These are phyloP conservation scores for Montipora sp. DNA, from an alignment of 64 coral and sea anemone species.

Conservation along the genomic window DNA sequence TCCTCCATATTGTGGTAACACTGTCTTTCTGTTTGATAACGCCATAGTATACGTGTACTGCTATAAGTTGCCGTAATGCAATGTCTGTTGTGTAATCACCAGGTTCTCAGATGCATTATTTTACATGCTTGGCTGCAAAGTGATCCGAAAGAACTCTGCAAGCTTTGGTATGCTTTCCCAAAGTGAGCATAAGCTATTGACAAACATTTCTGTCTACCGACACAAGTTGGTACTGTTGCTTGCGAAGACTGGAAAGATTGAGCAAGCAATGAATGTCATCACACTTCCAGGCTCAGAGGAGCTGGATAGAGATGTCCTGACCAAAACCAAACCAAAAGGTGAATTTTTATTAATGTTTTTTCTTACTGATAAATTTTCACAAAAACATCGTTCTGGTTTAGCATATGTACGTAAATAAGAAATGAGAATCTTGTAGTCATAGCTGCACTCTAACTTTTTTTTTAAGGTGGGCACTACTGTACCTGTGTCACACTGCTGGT, in stretches of 20 bases:
- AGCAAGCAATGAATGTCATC: constrained; percentile 65
- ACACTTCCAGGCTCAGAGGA: background rate
- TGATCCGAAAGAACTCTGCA: background rate
- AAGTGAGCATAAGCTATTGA: background rate
- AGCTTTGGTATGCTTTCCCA: background rate
- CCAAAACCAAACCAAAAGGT: constrained; percentile 9
- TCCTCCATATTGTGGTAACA: too few species aligned
- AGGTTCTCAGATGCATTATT: constrained; percentile 64
- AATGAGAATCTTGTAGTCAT: too few species aligned
- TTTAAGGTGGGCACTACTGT: too few species aligned
- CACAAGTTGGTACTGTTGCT: constrained; percentile 57
- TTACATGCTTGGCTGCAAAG: constrained; percentile 56
- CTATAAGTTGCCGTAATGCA: too few species aligned
- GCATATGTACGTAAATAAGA: too few species aligned
- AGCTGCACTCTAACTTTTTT: too few species aligned
- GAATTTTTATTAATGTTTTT: background rate
- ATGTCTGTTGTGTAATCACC: too few species aligned
- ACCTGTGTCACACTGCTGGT: too few species aligned
- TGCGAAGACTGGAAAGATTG: constrained; percentile 41
- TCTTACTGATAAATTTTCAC: background rate
- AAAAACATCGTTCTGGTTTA: too few species aligned
- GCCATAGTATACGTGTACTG: too few species aligned
- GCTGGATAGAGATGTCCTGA: background rate
- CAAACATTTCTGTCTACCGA: constrained; percentile 23
- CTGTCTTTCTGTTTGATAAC: too few species aligned